Base-by-base conservation (phyloP, 2,797 vertebrate genomes). In the Dendrocincla tyrannina region DNA sequence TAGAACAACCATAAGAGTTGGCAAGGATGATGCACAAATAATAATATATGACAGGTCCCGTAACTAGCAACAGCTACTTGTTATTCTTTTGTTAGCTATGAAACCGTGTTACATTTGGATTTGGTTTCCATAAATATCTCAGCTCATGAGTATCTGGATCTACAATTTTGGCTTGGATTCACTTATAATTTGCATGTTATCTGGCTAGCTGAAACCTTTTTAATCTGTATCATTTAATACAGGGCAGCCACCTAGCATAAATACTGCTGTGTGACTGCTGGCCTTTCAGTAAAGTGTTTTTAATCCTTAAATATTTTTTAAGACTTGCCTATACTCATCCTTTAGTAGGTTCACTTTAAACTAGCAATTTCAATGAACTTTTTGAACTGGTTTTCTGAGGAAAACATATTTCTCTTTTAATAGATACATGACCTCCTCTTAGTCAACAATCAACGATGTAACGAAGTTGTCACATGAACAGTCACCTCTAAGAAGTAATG, bases 1-100 rank as follows among this genome's bases (percentile, higher is more conserved):
- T 7, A 79, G 58, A 81, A 67, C 2, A 11, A n/a, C 72, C 28
- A 70, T 39, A 46, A 69, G 63, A 82, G 13, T 8, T 95, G 88
- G 88, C 86, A 87, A 89, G 52, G 37, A 46, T 64, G 33, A 84
- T 69, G 41, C 62, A 81, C 83, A 79, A 73, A 84, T 86, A 72
- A 91, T 91, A 86, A 70, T 67, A 28, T 60, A 28, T 70, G 86
- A 91, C 72, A 83, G 56, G 49, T 88, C 73, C 62, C 39, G 56
- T 78, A 95, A 95, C 88, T 76, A 88, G 55, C 59, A 95, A 69
- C 55, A 95, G 80, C 88, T 97, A 88, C 69, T 93, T 95, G 82
- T 81, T 92, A 59, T 87, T 86, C 84, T 91, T 92, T 79, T 88
- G 47, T 76, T 91, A 91, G 77, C 59, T 63, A 32, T 14, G 25